Evolutionary conservation across 2,888 invertebrate species (phyloP), one percentile per base, ranked within the genome.

Genomic region (Plutella xylostella): DNA sequence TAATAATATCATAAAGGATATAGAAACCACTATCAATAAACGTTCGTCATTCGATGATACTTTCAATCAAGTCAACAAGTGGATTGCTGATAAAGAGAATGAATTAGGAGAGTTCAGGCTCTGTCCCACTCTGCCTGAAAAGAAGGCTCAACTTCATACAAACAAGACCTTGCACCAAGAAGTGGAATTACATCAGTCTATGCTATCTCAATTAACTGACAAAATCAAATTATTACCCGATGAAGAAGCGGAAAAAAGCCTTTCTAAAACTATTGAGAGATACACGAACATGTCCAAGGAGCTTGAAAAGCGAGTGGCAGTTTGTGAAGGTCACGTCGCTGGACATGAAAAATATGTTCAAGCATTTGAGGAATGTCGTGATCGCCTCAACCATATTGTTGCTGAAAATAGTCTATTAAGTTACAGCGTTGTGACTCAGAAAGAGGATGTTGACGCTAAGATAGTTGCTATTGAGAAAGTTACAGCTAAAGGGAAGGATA

Each of bases 31-130:
- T 31, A 87, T 97, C 50, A 92, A 96, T 65, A 94, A 96, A 58
- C 88, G 96, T 70, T 93, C 94, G 3, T 95, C 96, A 1, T 95
- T 97, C 67, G 96, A 97, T 66, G 96, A 97, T 57, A 95, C 94
- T 51, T 92, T 93, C 55, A 90, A 90, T 39, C 95, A 96, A 85
- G 90, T 96, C 6, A 90, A 91, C 54, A 89, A 91, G 62, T 97
- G 97, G 93, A 87, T 97, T 21, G 86, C 87, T 45, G 95, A 95
- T 1, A 91, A 92, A 64, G 86, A 87, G 41, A 92, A 92, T 63
- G 82, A 95, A 28, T 88, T 90, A 1, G 88, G 89, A 31, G 89
- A 89, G 42, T 86, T 89, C 43, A 89, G 91, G 53, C 72, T 93
- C 3, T 89, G 93, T 58, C 88, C 94, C 1, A 92, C 91, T 0